phyloP scores from a whole-genome alignment of 2,113 vertebrate species.

The Microtus montanus region DNA sequence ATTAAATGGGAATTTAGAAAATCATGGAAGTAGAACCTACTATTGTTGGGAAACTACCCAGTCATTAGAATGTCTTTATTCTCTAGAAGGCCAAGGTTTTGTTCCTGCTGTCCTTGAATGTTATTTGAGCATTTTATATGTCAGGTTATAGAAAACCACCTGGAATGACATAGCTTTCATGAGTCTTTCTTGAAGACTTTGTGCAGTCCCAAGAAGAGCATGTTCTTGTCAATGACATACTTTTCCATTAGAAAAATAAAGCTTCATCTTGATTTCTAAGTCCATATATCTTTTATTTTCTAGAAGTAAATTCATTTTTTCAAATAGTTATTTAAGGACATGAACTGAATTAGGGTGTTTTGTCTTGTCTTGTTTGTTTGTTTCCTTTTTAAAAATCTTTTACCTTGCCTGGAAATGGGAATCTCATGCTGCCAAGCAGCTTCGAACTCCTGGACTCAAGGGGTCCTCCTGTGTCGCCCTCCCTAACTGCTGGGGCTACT shows the following conservation, averaged over 20 bases:
- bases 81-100: slow-evolving; percentile 16
- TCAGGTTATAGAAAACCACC: not conserved
- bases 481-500: not conserved
- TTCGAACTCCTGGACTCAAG: not conserved
- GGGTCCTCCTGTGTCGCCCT: not conserved
- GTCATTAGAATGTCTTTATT: slow-evolving; percentile 9
- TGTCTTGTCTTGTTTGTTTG: no score
- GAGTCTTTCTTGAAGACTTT: slow-evolving; percentile 30
- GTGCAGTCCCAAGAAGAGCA: slow-evolving; percentile 4
- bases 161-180: slow-evolving; percentile 7
- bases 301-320: not conserved
- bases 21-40: not conserved
- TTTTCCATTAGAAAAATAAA: not conserved
- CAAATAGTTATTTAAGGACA: not conserved
- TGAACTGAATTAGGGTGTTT: not conserved
- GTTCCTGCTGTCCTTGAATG: not conserved
- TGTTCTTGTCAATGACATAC: slow-evolving; percentile 25
- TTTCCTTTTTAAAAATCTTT: not conserved
- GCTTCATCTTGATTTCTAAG: slow-evolving; percentile 4
- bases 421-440: not conserved
- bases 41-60: not conserved
- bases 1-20: slow-evolving; percentile 24
- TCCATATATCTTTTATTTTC: not conserved
- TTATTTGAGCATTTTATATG: not conserved
- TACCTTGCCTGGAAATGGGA: not conserved